A percentile compares a stretch with the other conserved stretches of the same genome.
phyloP scores from a whole-genome alignment of 2,888 invertebrate species.

The Aspidiotus destructor region DNA sequence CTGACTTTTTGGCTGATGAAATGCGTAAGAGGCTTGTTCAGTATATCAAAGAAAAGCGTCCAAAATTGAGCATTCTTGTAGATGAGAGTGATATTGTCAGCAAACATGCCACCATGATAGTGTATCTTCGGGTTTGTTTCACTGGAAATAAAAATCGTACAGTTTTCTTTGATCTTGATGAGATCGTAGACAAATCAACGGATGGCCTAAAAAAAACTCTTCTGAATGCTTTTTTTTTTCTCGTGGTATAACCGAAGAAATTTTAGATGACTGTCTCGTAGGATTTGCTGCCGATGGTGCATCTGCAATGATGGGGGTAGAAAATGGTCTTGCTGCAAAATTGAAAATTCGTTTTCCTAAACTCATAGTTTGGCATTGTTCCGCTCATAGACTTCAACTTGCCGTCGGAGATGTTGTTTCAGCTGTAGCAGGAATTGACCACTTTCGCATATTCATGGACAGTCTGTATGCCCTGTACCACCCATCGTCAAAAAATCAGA shows the following conservation, averaged over 20 bases:
- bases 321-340: not conserved
- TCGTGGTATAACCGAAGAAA: not conserved
- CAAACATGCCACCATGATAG: not conserved
- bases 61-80: not conserved
- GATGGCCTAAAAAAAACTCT: not conserved
- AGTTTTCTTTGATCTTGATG: not conserved
- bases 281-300: not conserved
- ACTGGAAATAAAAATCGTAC: not conserved
- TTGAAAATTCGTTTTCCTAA: constrained; percentile 22
- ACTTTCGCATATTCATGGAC: constrained; percentile 35
- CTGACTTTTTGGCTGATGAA: not conserved
- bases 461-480: constrained; percentile 34
- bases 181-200: not conserved
- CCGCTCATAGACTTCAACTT: constrained; percentile 33
- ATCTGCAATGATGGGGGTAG: not conserved
- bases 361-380: constrained; percentile 35
- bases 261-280: not conserved
- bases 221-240: not conserved
- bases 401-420: constrained; percentile 33
- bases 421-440: constrained; percentile 34
- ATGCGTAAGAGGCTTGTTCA: not conserved
- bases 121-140: not conserved
- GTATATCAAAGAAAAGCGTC: too few species aligned
- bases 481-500: constrained; percentile 34
- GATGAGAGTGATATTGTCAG: not conserved